Conservation (phyloP, 2,888 invertebrate genomes). For the Dusona sp. region DNA sequence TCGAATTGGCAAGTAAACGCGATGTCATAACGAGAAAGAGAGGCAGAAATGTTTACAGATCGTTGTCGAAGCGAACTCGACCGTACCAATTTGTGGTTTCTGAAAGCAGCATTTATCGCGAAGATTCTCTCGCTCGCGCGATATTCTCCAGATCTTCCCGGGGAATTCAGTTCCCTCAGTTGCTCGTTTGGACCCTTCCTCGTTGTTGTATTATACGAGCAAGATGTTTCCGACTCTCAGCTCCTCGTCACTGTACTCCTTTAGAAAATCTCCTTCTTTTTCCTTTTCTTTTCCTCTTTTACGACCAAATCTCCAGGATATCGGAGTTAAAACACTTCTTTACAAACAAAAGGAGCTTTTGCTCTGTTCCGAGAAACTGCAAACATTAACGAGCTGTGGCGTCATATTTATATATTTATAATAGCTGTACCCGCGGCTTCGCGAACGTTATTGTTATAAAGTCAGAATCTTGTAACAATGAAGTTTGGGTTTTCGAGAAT, state of each 20-base stretch:
- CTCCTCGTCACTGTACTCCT: background rate
- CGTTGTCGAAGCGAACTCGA: slow-evolving; percentile 45
- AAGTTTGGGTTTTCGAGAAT: background rate
- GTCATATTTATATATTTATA: slow-evolving; percentile 6
- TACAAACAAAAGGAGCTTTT: slow-evolving; percentile 53
- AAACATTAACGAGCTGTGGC: slow-evolving; percentile 57
- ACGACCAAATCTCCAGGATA: background rate
- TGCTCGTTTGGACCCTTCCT: slow-evolving; percentile 21
- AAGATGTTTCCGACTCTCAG: slow-evolving; percentile 43
- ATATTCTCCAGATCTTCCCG: slow-evolving; percentile 20
- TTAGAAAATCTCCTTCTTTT: slow-evolving; percentile 22
- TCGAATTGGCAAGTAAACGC: background rate
- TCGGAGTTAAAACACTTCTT: slow-evolving; percentile 35
- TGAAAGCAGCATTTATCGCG: slow-evolving; percentile 69
- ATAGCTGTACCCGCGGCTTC: too few relatives aligned
- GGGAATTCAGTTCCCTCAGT: slow-evolving; percentile 43
- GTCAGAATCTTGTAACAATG: background rate
- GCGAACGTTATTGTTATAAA: background rate
- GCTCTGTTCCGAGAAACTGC: slow-evolving; percentile 63
- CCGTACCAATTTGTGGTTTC: slow-evolving; percentile 69
- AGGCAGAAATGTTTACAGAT: slow-evolving; percentile 10
- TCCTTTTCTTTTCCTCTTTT: background rate
- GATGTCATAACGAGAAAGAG: background rate
- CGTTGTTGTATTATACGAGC: slow-evolving; percentile 6
- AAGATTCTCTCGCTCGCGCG: slow-evolving; percentile 44